Evolutionary conservation across 2,888 invertebrate genomes (phyloP), one percentile per base, ranked within the genome.

Genomic region (Lithophane leautieri): DNA sequence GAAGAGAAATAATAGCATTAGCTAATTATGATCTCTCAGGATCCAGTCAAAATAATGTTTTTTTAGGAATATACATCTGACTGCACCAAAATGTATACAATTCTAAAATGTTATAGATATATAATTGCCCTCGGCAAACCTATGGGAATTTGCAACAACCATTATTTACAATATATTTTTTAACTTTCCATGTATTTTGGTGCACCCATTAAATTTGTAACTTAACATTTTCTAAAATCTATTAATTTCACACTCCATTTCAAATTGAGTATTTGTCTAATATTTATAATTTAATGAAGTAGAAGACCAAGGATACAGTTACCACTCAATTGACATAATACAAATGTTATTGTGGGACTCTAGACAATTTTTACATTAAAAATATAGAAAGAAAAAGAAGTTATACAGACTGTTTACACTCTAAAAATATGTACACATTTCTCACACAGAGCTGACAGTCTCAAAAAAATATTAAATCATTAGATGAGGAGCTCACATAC

Each of bases 401-500:
- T 76, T 79, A 88, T 89, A 79, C 75, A 85, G 89, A 92, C 90
- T 91, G 90, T 89, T 91, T 88, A 91, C 90, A 93, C 92, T 91
- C 91, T 92, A 93, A 91, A 93, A 93, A 92, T 94, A 95, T 94
- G 87, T 95, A 96, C 95, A 96, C 93, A 91, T 89, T 92, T 92
- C 93, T 93, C 95, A 92, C 92, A 93, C 92, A 91, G 89, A 92
- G 92, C 89, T 86, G 90, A 93, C 91, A 93, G 95, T 95, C 94
- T 93, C 91, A 89, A 92, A 91, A 90, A 90, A 2, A 89, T 87
- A 90, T 90, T 86, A 89, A 86, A 90, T 82, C 83, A 88, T 84
- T 86, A 75, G 82, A 73, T 79, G 76, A 72, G 77, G 80, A 82
- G 88, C 97, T 98, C 98, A 99, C 99, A 99, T 99, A 92, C 99